These are phyloP conservation scores for Pteromalus puparum DNA, from an alignment of 1,140 invertebrate genomes.

Conservation along the genomic window DNA sequence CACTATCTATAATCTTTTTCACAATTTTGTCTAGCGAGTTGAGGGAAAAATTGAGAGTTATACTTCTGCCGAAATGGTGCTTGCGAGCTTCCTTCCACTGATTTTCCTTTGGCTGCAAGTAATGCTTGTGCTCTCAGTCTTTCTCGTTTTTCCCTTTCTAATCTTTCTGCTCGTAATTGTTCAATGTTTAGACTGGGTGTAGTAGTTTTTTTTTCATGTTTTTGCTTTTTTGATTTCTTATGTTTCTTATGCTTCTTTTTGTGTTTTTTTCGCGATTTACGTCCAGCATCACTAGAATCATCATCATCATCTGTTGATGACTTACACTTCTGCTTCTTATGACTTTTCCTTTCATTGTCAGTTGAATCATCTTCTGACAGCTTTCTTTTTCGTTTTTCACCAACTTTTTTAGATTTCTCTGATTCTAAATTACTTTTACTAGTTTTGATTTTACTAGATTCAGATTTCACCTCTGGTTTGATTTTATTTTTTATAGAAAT, in stretches of 20 bases:
- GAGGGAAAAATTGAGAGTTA: constrained; percentile 95
- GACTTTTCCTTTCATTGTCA: constrained; percentile 12
- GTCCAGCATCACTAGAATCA: constrained; percentile 36
- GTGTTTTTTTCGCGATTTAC: constrained; percentile 64
- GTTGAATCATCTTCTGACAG: background rate
- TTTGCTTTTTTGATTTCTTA: constrained; percentile 72
- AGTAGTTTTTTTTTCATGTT: constrained; percentile 65
- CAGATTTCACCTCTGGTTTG: constrained; percentile 3
- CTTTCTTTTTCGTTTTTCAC: constrained; percentile 5
- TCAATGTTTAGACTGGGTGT: constrained; percentile 78
- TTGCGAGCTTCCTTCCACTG: constrained; percentile 59
- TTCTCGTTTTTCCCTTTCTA: constrained; percentile 88
- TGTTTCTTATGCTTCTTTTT: constrained; percentile 67
- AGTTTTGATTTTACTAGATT: background rate
- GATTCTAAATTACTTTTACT: background rate
- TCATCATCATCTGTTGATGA: background rate
- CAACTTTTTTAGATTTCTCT: background rate
- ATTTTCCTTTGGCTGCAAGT: constrained; percentile 77
- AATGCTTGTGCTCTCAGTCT: constrained; percentile 82
- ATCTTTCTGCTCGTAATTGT: constrained; percentile 85
- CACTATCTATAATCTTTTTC: constrained; percentile 62
- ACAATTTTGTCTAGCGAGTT: constrained; percentile 88
- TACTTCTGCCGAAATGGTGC: constrained; percentile 83
- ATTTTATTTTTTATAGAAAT: constrained; percentile 58
- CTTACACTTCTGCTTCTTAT: background rate